phyloP scores from a whole-genome alignment of 2,113 vertebrate species.

The Mugil cephalus region DNA sequence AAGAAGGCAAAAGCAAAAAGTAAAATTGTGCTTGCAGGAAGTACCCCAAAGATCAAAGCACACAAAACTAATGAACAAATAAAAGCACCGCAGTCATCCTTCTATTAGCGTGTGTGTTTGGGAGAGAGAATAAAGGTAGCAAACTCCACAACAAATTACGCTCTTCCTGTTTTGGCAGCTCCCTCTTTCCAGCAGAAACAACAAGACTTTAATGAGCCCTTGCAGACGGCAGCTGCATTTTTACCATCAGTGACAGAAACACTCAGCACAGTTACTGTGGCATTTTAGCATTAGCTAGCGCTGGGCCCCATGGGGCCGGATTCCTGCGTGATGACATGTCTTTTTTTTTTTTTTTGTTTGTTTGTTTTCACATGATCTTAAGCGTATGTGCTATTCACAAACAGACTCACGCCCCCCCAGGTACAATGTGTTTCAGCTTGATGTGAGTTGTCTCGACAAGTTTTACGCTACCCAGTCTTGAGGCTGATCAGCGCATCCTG shows the following conservation, averaged over 20 bases:
- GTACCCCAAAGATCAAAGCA: conserved; percentile 52
- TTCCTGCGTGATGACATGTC: conserved; percentile 28
- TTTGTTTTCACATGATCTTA: conserved; percentile 51
- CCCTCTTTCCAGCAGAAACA: conserved; percentile 48
- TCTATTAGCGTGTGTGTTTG: conserved; percentile 50
- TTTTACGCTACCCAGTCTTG: conserved; percentile 92
- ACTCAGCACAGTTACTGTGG: conserved; percentile 56
- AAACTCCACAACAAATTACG: conserved; percentile 67
- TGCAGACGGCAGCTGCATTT: conserved; percentile 50
- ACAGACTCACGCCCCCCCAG: conserved; percentile 49
- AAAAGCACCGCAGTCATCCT: conserved; percentile 44
- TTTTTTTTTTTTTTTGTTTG: too few relatives aligned
- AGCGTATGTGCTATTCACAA: conserved; percentile 39
- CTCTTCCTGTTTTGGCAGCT: conserved; percentile 66
- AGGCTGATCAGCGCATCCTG: conserved; percentile 94
- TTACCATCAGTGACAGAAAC: conserved; percentile 59
- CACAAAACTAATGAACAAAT: conserved; percentile 51
- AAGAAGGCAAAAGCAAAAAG: conserved; percentile 22
- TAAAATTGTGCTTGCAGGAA: conserved; percentile 43
- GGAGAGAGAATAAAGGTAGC: conserved; percentile 50
- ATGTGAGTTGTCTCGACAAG: conserved; percentile 38
- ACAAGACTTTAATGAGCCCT: conserved; percentile 69
- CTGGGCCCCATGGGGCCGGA: conserved; percentile 28
- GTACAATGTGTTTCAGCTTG: conserved; percentile 30
- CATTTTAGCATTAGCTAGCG: conserved; percentile 41